Evolutionary conservation across 2,797 vertebrate genomes (phyloP), one percentile per base, ranked within the genome.

Genomic region (Iguana delicatissima): DNA sequence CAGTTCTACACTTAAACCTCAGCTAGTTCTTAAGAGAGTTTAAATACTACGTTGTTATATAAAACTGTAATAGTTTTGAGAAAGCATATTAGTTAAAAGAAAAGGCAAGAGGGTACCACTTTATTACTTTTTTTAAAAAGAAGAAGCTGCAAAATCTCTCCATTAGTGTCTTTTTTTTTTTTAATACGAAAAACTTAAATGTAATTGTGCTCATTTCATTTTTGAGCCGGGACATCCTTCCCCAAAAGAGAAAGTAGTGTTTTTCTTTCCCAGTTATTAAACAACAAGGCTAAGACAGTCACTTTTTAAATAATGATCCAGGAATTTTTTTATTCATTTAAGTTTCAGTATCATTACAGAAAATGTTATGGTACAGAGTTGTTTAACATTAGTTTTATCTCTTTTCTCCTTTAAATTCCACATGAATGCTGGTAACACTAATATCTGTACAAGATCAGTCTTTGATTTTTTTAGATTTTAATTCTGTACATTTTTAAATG

Each of bases 321-420:
- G 98, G 98, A 98, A 98, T 98, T 99, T 98, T 99, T 98, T 98
- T 98, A 98, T 98, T 98, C 98, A 98, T 98, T 98, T 98, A 98
- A 98, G 98, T 98, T 99, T 99, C 98, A 98, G 97, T 99, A 98
- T 99, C 98, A 98, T 99, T 99, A 99, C 98, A 99, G 98, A 99
- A 99, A 99, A 99, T 98, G 98, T 99, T 99, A 99, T 99, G 98
- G 98, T 99, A 99, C 99, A 99, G 99, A 98, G 97, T 99, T 98
- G 98, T 99, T 99, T 98, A 99, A 99, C 98, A 98, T 98, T 97
- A 96, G 96, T 96, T 98, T 99, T 98, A 96, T 97, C 96, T 98
- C 98, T 98, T 99, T 98, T 98, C 98, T 99, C 98, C 97, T 98
- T 97, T 99, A 98, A 98, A 98, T 99, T 99, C 98, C 98, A 98